phyloP scores from a whole-genome alignment of 2,888 invertebrate genomes.

The Cetonia aurata region DNA sequence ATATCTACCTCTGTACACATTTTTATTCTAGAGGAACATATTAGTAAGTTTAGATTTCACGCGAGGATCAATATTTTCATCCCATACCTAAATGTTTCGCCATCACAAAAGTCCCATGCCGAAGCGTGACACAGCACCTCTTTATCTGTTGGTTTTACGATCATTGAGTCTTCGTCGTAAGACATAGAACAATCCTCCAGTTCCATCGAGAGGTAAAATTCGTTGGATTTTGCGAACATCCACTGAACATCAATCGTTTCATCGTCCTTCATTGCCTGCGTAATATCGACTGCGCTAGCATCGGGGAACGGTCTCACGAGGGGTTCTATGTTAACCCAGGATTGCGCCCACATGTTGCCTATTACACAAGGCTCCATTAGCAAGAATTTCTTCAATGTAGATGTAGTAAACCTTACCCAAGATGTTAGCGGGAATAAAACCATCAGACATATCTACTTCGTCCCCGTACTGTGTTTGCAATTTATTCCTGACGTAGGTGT shows the following conservation, averaged over 20 bases:
- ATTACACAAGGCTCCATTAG: no score
- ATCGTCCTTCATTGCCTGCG: conserved; percentile 67
- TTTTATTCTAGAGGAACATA: conserved; percentile 67
- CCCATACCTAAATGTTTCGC: conserved; percentile 73
- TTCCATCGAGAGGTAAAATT: conserved; percentile 72
- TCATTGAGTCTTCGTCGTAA: conserved; percentile 69
- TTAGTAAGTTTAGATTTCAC: not conserved
- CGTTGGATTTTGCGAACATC: conserved; percentile 73
- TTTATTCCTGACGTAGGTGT: conserved; percentile 73
- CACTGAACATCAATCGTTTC: conserved; percentile 60
- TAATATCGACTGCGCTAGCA: conserved; percentile 67
- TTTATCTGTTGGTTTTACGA: conserved; percentile 71
- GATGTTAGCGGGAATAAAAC: conserved; percentile 77
- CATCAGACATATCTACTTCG: conserved; percentile 65
- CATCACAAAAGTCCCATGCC: conserved; percentile 79
- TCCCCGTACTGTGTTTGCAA: conserved; percentile 69
- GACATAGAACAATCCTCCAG: conserved; percentile 72
- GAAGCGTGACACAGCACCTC: conserved; percentile 75
- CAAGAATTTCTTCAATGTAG: no score
- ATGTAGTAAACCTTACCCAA: conserved; percentile 67
- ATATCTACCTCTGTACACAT: conserved; percentile 72
- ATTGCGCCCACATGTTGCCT: conserved; percentile 71
- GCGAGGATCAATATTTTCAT: not conserved
- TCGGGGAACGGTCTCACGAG: conserved; percentile 69
- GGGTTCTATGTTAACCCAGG: conserved; percentile 70